Evolutionary conservation across 2,797 vertebrate species (phyloP), one percentile per base, ranked within the genome.

Genomic region (Syngnathus rostellatus): DNA sequence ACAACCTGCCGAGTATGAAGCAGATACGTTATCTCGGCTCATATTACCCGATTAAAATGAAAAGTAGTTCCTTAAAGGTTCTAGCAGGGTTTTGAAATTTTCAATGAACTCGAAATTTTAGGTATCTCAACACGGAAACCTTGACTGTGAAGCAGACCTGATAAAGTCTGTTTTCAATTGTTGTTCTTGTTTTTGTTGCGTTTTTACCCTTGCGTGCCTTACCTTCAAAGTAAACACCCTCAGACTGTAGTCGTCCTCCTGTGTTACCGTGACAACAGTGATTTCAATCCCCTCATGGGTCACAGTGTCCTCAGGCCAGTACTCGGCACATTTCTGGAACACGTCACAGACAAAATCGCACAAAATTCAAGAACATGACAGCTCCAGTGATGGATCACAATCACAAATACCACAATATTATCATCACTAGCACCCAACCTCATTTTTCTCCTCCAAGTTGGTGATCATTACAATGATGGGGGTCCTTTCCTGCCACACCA

Each of bases 401-500:
- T 17, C 16, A 23, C 39, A 2, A 31, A 31, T 31, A 31, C 31
- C 11, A 6, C 17, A 38, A 61, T 41, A n/a, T 10, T 53, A 65
- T 31, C n/a, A 17, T 48, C 43, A 65, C 61, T 14, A 6, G 25
- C 46, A 19, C 25, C 46, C 17, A 48, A 98, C 97, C 94, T 99
- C 97, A 0, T 98, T 99, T 88, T 95, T 98, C 86, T 99, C 97
- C 82, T 99, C 96, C 74, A 98, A 94, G 83, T 98, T 99, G 80
- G 96, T 99, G 89, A 99, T 98, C 96, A 99, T 99, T 82, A 98
- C 95, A 64, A 99, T 94, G 81, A 98, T 96, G 68, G 95, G 94
- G 31, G 90, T 89, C 69, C 77, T 91, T 80, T 99, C 94, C 84
- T 98, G 95, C 97, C 97, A 99, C 81, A 98, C 94, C 97, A 99